These are phyloP conservation scores for Epistrophe grossulariae DNA, from an alignment of 2,888 invertebrate species.

Conservation along the genomic window DNA sequence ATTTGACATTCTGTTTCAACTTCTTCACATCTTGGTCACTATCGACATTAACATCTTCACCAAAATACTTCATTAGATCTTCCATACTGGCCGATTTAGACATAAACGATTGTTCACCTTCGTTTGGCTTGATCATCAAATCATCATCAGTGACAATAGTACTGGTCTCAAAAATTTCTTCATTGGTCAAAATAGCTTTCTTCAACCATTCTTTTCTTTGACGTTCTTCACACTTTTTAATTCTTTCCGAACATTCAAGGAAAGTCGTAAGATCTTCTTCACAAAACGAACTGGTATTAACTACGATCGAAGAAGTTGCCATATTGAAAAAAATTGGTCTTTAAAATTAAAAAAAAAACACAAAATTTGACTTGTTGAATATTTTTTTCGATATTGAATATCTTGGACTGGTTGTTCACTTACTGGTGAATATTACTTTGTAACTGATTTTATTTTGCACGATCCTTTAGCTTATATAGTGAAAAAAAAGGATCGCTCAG, in stretches of 20 bases:
- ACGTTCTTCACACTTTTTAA: constrained; percentile 76
- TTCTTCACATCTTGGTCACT: constrained; percentile 57
- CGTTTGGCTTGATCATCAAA: constrained; percentile 77
- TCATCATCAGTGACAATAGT: constrained; percentile 79
- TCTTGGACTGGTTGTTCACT: constrained; percentile 7
- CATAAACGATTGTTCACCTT: constrained; percentile 78
- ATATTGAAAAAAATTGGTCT: neutral
- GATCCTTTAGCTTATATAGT: constrained; percentile 1
- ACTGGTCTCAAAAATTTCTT: constrained; percentile 80
- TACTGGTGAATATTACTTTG: constrained; percentile 41
- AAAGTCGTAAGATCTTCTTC: constrained; percentile 79
- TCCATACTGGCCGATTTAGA: constrained; percentile 78
- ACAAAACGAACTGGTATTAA: constrained; percentile 80
- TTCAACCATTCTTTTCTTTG: constrained; percentile 66
- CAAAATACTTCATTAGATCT: constrained; percentile 80
- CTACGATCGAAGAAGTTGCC: constrained; percentile 68
- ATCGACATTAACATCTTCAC: constrained; percentile 78
- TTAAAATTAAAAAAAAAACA: neutral
- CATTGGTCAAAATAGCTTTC: constrained; percentile 79
- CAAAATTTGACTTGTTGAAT: neutral
- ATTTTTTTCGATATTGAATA: constrained; percentile 46
- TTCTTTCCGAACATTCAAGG: constrained; percentile 79
- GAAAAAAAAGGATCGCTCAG: neutral
- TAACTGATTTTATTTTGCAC: constrained; percentile 19
- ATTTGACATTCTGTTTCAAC: neutral